phyloP scores from a whole-genome alignment of 1,140 invertebrate genomes.

The Drosophila tani region DNA sequence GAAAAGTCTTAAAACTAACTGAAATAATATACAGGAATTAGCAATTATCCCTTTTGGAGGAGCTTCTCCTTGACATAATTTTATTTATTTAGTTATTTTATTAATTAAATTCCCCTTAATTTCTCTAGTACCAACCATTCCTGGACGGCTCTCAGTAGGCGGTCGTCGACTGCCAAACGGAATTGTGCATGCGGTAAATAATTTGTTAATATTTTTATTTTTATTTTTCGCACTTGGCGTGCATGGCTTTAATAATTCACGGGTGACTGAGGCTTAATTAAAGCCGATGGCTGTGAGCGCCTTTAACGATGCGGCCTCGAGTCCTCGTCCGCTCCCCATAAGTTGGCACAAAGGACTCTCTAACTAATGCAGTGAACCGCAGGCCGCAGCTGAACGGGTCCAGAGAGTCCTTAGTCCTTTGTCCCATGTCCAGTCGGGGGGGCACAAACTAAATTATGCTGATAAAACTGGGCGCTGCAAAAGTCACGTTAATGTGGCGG shows the following conservation, averaged over 20 bases:
- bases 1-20: no score
- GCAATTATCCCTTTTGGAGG: background rate
- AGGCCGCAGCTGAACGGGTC: slow-evolving; percentile 55
- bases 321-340: background rate
- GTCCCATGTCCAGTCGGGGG: slow-evolving; percentile 33
- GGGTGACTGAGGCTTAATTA: slow-evolving; percentile 61
- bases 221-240: slow-evolving; percentile 43
- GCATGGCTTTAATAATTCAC: slow-evolving; percentile 64
- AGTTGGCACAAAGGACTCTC: slow-evolving; percentile 47
- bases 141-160: slow-evolving; percentile 2
- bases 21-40: background rate
- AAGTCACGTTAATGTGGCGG: slow-evolving; percentile 70
- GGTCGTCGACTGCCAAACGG: slow-evolving; percentile 11
- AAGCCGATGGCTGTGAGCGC: slow-evolving; percentile 36
- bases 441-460: slow-evolving; percentile 78
- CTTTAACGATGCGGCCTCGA: slow-evolving; percentile 22
- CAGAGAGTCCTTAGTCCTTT: slow-evolving; percentile 2
- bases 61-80: background rate
- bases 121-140: background rate
- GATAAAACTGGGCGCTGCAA: slow-evolving; percentile 71
- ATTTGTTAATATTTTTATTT: slow-evolving; percentile 53
- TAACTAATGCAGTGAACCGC: slow-evolving; percentile 68
- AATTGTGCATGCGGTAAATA: slow-evolving; percentile 49
- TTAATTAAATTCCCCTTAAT: no score
- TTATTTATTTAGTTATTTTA: background rate